phyloP scores from a whole-genome alignment of 2,113 vertebrate genomes.

The Aldabrachelys gigantea region DNA sequence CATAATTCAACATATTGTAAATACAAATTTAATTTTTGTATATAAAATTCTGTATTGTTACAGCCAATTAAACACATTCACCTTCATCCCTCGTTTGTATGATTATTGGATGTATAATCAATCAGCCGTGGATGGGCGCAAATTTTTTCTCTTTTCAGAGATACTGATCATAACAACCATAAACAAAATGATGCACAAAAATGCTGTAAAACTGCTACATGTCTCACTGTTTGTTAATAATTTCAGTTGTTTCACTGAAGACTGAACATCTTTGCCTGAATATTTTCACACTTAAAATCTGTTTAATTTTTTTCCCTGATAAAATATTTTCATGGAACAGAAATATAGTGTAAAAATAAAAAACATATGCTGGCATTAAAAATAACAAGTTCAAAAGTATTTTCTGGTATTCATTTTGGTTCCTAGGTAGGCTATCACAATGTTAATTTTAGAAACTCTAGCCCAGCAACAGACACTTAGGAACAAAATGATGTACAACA shows the following conservation, averaged over 20 bases:
- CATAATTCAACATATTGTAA: not conserved
- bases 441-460: conserved; percentile 70
- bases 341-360: not conserved
- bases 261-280: not conserved
- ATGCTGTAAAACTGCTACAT: conserved; percentile 23
- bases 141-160: not conserved
- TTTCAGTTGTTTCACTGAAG: conserved; percentile 40
- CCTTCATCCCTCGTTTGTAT: not conserved
- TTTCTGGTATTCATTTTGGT: conserved; percentile 25
- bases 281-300: conserved; percentile 33
- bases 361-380: conserved; percentile 38
- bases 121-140: not conserved
- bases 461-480: conserved; percentile 64
- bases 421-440: conserved; percentile 41
- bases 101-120: not conserved
- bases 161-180: not conserved
- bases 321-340: conserved; percentile 51
- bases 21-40: not conserved
- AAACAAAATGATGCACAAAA: conserved; percentile 4
- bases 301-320: conserved; percentile 36
- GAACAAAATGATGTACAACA: conserved; percentile 59
- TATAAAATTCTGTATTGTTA: not conserved
- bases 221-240: not conserved
- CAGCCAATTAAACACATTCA: not conserved
- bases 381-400: conserved; percentile 40